Conservation (phyloP, 2,888 invertebrate species). For the Ophraella communa region DNA sequence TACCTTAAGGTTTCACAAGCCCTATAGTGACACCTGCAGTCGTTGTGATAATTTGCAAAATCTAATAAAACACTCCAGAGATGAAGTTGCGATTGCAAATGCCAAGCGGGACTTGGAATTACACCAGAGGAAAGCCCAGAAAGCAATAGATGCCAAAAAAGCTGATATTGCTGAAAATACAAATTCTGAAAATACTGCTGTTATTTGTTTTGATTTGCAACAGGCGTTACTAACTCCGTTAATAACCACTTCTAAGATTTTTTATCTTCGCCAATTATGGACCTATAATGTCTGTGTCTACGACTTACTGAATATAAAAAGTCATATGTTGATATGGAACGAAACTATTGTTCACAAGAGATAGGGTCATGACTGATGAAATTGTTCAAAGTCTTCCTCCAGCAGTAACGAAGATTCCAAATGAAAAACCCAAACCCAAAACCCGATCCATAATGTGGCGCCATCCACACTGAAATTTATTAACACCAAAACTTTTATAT, state of each 20-base stretch:
- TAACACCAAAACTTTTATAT: no score
- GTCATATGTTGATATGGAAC: slow-evolving; percentile 39
- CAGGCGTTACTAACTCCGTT: slow-evolving; percentile 39
- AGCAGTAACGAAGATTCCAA: not conserved
- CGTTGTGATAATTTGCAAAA: no score
- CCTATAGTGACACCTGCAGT: slow-evolving; percentile 30
- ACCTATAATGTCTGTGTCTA: slow-evolving; percentile 28
- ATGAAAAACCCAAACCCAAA: no score
- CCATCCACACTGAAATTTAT: no score
- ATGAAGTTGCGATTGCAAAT: slow-evolving; percentile 8
- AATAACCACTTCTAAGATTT: slow-evolving; percentile 33
- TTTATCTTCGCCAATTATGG: slow-evolving; percentile 39
- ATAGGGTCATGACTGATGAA: no score
- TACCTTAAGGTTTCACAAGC: slow-evolving; percentile 28
- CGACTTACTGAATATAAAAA: slow-evolving; percentile 25
- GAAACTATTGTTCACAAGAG: slow-evolving; percentile 38
- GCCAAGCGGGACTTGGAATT: slow-evolving; percentile 15
- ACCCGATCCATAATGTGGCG: no score
- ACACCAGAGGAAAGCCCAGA: slow-evolving; percentile 25
- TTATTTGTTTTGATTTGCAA: slow-evolving; percentile 39
- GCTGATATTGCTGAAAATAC: not conserved
- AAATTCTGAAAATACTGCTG: slow-evolving; percentile 5
- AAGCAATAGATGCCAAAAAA: slow-evolving; percentile 9
- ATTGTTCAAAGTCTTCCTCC: not conserved
- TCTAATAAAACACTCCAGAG: no score